Conservation (phyloP, 2,797 vertebrate genomes). For the Poeciliopsis gracilis region DNA sequence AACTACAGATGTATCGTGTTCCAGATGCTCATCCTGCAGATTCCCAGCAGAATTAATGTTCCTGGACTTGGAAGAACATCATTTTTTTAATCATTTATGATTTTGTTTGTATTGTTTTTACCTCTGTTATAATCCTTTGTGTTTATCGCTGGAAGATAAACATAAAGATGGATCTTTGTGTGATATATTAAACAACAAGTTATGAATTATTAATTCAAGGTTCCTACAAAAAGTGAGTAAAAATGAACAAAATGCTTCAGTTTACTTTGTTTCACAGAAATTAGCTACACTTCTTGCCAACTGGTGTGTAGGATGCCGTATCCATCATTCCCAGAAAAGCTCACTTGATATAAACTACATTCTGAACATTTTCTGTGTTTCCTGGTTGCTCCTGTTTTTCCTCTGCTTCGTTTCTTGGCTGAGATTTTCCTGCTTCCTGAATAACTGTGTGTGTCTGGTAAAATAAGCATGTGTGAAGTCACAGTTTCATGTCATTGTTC, state of each 20-base stretch:
- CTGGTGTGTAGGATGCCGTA: background rate
- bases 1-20: background rate
- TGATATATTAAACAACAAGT: background rate
- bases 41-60: background rate
- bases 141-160: background rate
- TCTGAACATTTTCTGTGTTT: background rate
- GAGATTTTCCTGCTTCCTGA: background rate
- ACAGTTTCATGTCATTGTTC: slow-evolving; percentile 16
- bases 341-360: too few relatives aligned
- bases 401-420: background rate
- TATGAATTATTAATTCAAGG: background rate
- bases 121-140: background rate
- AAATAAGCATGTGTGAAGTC: background rate
- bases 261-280: background rate
- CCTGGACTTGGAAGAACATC: background rate
- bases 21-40: background rate
- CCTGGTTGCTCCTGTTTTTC: background rate
- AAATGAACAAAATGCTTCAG: background rate
- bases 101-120: too few relatives aligned
- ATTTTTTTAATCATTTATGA: too few relatives aligned
- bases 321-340: background rate
- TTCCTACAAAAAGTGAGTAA: background rate
- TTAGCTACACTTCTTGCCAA: background rate
- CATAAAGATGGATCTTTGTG: background rate
- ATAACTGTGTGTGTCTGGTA: background rate